Base-by-base conservation (phyloP, 2,797 vertebrate species). In the Esox lucius region DNA sequence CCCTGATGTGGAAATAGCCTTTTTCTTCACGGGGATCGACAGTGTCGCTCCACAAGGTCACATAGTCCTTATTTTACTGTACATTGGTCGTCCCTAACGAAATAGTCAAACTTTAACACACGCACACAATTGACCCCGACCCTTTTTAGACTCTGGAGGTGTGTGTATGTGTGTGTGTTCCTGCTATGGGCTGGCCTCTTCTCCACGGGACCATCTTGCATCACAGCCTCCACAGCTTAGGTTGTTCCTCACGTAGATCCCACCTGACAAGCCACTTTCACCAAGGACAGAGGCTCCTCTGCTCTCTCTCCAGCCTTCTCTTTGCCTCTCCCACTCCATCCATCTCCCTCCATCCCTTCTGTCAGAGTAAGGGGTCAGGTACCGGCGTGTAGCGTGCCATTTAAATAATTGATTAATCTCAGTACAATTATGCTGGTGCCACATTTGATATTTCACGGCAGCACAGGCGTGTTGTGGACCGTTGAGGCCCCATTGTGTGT, bases 371-470 rank as follows among this genome's bases (percentile, higher is more conserved):
- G 56, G 56, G 56, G 56, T 59, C 56, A 59, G 56, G 56, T 22
- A 59, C n/a, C n/a, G 22, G 56, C 56, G n/a, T 59, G 56, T 59
- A 59, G 6, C n/a, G 56, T 12, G n/a, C 56, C 56, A 59, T 59
- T 59, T 59, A 59, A 59, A 59, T 59, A 59, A 59, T 59, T 59
- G 56, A 59, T 59, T 59, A 59, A 22, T 59, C 56, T 59, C 56
- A 22, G 56, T 59, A n/a, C 56, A 59, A 59, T 59, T 59, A 59
- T 59, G 56, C 22, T 59, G 56, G 56, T 59, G 56, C 56, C 56
- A 59, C 56, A 59, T 22, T 59, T 59, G 56, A 59, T 59, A 59
- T 59, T 59, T 59, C 22, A 59, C 9, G 22, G 56, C n/a, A 11
- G n/a, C 56, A 59, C n/a, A 24, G 17, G 56, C 56, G 56, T 24